These are phyloP conservation scores for Eristalis tenax DNA, from an alignment of 2,888 invertebrate genomes.

Conservation along the genomic window DNA sequence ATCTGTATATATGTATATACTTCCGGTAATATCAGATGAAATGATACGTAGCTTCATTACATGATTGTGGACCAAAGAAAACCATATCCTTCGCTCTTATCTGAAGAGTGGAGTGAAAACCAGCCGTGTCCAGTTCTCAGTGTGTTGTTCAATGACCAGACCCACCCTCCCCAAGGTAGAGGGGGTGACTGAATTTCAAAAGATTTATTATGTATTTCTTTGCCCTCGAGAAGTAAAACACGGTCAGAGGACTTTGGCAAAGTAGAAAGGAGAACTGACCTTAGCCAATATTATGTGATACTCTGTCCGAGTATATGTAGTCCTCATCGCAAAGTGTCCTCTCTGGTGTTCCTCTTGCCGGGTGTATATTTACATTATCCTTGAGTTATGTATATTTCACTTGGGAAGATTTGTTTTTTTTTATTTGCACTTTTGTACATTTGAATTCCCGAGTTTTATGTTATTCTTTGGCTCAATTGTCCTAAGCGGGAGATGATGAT, in stretches of 20 bases:
- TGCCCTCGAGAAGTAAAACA: constrained; percentile 14
- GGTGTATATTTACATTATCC: constrained; percentile 24
- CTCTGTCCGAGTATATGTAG: constrained; percentile 2
- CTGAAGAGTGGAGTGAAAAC: not conserved
- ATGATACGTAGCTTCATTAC: constrained; percentile 31
- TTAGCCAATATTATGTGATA: constrained; percentile 33
- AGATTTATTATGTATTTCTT: constrained; percentile 28
- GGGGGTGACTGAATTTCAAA: constrained; percentile 11
- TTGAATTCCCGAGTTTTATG: constrained; percentile 27
- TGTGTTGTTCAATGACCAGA: not conserved
- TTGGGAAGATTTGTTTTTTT: constrained; percentile 13
- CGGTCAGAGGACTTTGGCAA: constrained; percentile 11
- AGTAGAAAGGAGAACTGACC: constrained; percentile 17
- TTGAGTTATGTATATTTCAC: constrained; percentile 32
- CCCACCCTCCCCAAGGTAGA: not conserved
- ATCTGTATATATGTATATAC: not conserved
- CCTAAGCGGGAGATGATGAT: constrained; percentile 31
- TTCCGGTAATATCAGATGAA: constrained; percentile 11
- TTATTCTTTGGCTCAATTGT: constrained; percentile 31
- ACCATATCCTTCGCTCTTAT: not conserved
- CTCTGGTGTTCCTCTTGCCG: not conserved
- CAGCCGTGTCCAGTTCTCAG: not conserved
- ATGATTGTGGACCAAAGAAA: constrained; percentile 10
- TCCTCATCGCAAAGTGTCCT: not conserved
- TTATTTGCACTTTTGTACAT: constrained; percentile 31